These are phyloP conservation scores for Sebastes cheni DNA, from an alignment of 2,797 vertebrate species.

Conservation along the genomic window DNA sequence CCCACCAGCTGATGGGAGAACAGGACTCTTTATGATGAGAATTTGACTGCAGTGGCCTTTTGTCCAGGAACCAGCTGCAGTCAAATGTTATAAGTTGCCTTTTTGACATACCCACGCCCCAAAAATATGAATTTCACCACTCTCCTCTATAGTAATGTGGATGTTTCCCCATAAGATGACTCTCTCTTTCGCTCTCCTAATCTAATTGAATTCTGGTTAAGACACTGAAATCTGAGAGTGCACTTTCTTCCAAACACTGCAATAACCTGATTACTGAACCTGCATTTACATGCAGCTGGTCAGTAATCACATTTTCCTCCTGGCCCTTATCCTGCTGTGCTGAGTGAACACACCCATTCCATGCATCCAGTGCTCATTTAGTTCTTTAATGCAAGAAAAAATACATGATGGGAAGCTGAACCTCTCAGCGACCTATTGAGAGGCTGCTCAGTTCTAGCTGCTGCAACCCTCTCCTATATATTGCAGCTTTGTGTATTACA, in stretches of 20 bases:
- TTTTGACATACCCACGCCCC: neutral
- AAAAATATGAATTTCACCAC: neutral
- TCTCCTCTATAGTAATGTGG: neutral
- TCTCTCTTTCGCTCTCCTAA: neutral
- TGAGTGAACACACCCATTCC: neutral
- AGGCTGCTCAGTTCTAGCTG: no score
- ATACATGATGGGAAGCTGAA: neutral
- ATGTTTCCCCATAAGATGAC: neutral
- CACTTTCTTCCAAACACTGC: neutral
- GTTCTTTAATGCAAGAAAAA: neutral
- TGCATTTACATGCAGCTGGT: neutral
- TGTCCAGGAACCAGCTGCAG: conserved; percentile 29
- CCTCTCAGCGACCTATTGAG: neutral
- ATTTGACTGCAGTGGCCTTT: conserved; percentile 48
- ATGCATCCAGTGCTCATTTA: neutral
- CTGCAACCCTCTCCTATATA: neutral
- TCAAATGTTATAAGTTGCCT: conserved; percentile 5
- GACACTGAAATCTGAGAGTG: neutral
- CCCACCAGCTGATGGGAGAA: conserved; percentile 51
- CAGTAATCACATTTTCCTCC: neutral
- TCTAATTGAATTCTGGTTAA: neutral
- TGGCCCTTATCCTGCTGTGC: neutral
- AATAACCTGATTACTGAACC: neutral
- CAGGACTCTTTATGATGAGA: conserved; percentile 38
- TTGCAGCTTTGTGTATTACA: neutral